phyloP scores from a whole-genome alignment of 2,888 invertebrate species.

The Scelioninae gen. 2 region DNA sequence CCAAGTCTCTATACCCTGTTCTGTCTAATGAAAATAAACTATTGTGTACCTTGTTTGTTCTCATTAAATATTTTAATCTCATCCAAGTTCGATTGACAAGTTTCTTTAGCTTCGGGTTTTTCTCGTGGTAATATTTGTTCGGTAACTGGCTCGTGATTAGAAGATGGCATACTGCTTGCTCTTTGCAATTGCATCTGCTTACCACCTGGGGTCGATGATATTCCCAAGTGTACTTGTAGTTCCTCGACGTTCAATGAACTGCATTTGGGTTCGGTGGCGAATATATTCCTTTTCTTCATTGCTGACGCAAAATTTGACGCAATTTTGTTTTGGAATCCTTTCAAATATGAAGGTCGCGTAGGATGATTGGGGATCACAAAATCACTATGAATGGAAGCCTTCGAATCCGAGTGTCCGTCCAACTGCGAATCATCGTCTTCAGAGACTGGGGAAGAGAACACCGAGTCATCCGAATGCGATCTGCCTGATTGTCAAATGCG shows the following conservation, averaged over 20 bases:
- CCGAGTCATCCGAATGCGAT: constrained; percentile 88
- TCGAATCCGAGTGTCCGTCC: constrained; percentile 83
- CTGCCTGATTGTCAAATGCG: constrained; percentile 65
- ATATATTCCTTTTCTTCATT: constrained; percentile 88
- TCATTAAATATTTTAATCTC: constrained; percentile 66
- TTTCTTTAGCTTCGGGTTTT: constrained; percentile 80
- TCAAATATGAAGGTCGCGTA: constrained; percentile 65
- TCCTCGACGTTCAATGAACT: too few relatives aligned
- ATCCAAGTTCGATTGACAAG: constrained; percentile 77
- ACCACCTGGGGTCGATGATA: constrained; percentile 77
- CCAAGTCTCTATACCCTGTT: constrained; percentile 47
- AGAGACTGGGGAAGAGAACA: constrained; percentile 80
- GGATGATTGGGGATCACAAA: constrained; percentile 67
- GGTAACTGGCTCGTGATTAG: constrained; percentile 75
- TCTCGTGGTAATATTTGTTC: constrained; percentile 73
- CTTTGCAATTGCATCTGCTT: constrained; percentile 78
- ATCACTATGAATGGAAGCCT: constrained; percentile 79
- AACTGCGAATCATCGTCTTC: constrained; percentile 82
- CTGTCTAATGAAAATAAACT: constrained; percentile 42
- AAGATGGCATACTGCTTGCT: constrained; percentile 84
- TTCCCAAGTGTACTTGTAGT: too few relatives aligned
- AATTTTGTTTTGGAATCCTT: constrained; percentile 71
- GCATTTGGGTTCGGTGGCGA: too few relatives aligned
- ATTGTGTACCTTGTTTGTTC: constrained; percentile 64
- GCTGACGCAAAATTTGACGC: constrained; percentile 82